phyloP scores from a whole-genome alignment of 2,888 invertebrate species.

The Saturnia pavonia region DNA sequence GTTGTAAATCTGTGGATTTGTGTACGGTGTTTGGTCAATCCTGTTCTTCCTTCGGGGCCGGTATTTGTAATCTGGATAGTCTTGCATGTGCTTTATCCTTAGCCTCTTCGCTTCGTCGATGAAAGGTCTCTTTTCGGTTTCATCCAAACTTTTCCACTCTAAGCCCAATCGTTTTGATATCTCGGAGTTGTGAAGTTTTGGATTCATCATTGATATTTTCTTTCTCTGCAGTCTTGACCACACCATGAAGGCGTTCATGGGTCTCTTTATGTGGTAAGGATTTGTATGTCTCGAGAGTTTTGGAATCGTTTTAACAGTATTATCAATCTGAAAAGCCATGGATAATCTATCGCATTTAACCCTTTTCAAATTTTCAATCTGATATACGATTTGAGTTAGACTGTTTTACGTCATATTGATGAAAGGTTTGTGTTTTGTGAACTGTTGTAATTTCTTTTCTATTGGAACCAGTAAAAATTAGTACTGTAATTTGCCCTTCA shows the following conservation, averaged over 20 bases:
- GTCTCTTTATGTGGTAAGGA: constrained; percentile 92
- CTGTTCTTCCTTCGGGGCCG: constrained; percentile 84
- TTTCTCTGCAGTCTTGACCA: constrained; percentile 95
- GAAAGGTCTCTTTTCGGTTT: constrained; percentile 91
- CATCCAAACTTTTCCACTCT: constrained; percentile 92
- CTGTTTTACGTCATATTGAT: constrained; percentile 32
- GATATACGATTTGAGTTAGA: not conserved
- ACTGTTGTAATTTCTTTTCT: not conserved
- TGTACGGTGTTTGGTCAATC: constrained; percentile 59
- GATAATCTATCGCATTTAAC: not conserved
- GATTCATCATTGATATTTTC: constrained; percentile 92
- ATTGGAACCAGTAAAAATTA: not conserved
- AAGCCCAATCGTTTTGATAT: constrained; percentile 92
- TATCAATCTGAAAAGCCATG: constrained; percentile 64
- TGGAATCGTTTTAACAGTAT: constrained; percentile 48
- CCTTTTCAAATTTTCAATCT: not conserved
- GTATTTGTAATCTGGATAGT: constrained; percentile 88
- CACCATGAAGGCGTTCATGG: constrained; percentile 99
- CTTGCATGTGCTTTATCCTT: constrained; percentile 87
- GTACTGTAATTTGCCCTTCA: no score
- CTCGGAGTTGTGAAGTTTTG: constrained; percentile 89
- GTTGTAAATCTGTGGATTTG: constrained; percentile 55
- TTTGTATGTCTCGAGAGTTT: constrained; percentile 80
- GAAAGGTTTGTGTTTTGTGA: constrained; percentile 27
- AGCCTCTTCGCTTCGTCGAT: constrained; percentile 94